Percentiles rank a stretch among this genome's conserved stretches.
phyloP scores from a whole-genome alignment of 2,113 vertebrate species.

The Xiphorhynchus elegans region DNA sequence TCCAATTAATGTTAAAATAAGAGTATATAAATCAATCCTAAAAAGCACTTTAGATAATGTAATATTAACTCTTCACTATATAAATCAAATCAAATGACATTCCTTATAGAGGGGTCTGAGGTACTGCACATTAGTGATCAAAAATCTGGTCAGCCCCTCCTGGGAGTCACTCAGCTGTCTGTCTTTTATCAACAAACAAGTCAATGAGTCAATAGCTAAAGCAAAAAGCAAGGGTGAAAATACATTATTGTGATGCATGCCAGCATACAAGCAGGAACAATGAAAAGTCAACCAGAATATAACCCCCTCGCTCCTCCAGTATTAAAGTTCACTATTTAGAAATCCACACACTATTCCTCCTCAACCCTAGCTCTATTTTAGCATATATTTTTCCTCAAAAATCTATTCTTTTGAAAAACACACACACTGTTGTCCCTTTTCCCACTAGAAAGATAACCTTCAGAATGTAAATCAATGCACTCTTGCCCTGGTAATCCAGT shows the following conservation, averaged over 20 bases:
- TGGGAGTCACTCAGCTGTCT: not conserved
- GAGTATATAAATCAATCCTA: slow-evolving; percentile 57
- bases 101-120: not conserved
- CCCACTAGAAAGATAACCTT: slow-evolving; percentile 62
- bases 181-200: slow-evolving; percentile 34
- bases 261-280: not conserved
- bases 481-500: slow-evolving; percentile 56
- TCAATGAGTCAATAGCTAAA: slow-evolving; percentile 18
- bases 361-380: slow-evolving; percentile 6
- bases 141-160: not conserved
- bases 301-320: not conserved
- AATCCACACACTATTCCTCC: not conserved
- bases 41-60: slow-evolving; percentile 39
- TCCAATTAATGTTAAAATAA: slow-evolving; percentile 48
- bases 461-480: slow-evolving; percentile 67
- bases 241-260: slow-evolving; percentile 13
- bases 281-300: not conserved
- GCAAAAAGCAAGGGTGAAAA: slow-evolving; percentile 36
- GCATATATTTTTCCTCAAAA: slow-evolving; percentile 26
- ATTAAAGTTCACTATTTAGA: slow-evolving; percentile 17
- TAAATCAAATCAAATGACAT: slow-evolving; percentile 17
- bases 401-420: not conserved
- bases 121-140: not conserved
- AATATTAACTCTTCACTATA: slow-evolving; percentile 10
- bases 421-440: not conserved